These are phyloP conservation scores for Atta cephalotes DNA, from an alignment of 1,140 invertebrate genomes.

Conservation along the genomic window DNA sequence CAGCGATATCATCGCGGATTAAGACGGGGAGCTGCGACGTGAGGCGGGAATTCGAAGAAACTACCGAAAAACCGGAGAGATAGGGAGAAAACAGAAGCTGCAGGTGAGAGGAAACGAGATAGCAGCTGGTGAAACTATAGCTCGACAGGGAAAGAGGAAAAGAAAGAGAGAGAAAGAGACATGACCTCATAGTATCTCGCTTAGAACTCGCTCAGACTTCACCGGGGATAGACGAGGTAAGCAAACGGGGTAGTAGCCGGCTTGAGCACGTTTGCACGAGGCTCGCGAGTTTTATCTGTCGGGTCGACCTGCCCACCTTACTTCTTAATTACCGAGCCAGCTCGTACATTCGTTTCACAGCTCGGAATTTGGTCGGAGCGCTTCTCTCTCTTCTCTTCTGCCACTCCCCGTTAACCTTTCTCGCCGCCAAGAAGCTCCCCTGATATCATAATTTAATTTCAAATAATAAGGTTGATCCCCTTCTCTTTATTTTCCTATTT, in stretches of 20 bases:
- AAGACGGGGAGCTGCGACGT: slow-evolving; percentile 39
- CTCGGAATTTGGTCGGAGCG: slow-evolving; percentile 59
- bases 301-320: slow-evolving; percentile 65
- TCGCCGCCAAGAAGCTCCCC: slow-evolving; percentile 11
- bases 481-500: not conserved
- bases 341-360: slow-evolving; percentile 70
- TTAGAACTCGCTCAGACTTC: slow-evolving; percentile 22
- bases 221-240: not conserved
- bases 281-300: slow-evolving; percentile 67
- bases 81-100: slow-evolving; percentile 30
- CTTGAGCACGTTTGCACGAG: slow-evolving; percentile 56
- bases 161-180: not conserved
- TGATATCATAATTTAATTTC: slow-evolving; percentile 41
- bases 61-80: slow-evolving; percentile 25
- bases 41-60: slow-evolving; percentile 22
- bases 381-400: slow-evolving; percentile 4
- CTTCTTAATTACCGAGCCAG: slow-evolving; percentile 70
- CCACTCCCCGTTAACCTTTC: slow-evolving; percentile 36
- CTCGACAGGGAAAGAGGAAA: not conserved
- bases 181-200: slow-evolving; percentile 56
- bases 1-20: slow-evolving; percentile 64
- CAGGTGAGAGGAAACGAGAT: slow-evolving; percentile 22
- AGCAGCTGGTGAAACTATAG: not conserved
- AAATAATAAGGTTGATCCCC: slow-evolving; percentile 1
- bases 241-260: not conserved